Percentiles rank a stretch among this genome's conserved stretches.
Evolutionary conservation across 2,113 vertebrate genomes (phyloP).

Genomic region (Cavia porcellus): DNA sequence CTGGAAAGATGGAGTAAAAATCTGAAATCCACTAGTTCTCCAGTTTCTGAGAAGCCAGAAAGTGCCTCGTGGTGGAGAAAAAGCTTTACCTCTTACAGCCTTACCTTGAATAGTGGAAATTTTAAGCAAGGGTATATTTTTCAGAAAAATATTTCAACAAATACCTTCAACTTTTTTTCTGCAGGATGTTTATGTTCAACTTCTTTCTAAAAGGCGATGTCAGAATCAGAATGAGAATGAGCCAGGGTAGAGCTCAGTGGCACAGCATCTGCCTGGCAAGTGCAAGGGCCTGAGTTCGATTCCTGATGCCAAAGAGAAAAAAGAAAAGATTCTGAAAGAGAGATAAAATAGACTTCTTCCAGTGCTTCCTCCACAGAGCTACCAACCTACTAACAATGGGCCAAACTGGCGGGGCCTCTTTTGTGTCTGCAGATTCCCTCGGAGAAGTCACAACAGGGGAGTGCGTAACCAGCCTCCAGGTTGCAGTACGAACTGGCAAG

Average conservation of each 20-base stretch:
- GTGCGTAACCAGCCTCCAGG: background rate
- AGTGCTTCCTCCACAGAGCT: background rate
- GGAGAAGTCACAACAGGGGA: background rate
- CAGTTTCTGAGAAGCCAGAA: background rate
- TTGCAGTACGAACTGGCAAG: background rate
- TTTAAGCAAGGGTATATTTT: background rate
- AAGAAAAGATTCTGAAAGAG: background rate
- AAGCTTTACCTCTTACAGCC: background rate
- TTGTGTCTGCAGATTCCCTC: background rate
- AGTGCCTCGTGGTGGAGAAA: background rate
- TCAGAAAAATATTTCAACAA: background rate
- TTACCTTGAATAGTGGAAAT: slow-evolving; percentile 21
- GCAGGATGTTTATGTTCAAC: background rate
- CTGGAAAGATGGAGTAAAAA: background rate
- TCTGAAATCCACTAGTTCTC: background rate
- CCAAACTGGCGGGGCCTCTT: background rate
- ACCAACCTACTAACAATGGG: background rate
- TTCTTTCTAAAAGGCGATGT: background rate
- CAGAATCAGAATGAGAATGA: background rate
- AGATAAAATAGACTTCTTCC: background rate
- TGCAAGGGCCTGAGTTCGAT: too few species aligned
- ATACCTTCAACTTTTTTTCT: background rate
- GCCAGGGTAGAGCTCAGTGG: too few species aligned
- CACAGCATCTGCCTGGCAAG: too few species aligned
- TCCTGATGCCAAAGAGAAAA: too few species aligned